Evolutionary conservation across 2,888 invertebrate species (phyloP).

Genomic region (Pollenia griseotomentosa): DNA sequence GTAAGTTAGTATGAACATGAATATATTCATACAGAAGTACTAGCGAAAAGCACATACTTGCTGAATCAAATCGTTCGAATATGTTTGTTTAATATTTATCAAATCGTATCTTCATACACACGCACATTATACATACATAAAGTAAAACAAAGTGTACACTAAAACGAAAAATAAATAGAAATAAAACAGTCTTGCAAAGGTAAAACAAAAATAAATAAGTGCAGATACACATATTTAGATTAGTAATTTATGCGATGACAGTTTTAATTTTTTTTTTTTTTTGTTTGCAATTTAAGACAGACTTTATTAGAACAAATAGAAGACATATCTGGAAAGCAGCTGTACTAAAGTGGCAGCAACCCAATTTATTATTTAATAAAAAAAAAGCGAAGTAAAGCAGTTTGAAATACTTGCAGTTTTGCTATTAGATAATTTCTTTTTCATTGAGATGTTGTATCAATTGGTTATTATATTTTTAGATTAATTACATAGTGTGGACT

Average conservation of each 20-base stretch:
- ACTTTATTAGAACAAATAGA: conserved; percentile 58
- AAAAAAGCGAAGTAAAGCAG: conserved; percentile 33
- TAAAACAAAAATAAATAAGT: conserved; percentile 31
- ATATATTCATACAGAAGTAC: conserved; percentile 3
- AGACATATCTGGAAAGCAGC: conserved; percentile 29
- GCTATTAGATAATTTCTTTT: conserved; percentile 66
- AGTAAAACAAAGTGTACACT: conserved; percentile 31
- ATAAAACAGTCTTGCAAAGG: conserved; percentile 55
- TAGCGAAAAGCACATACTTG: conserved; percentile 48
- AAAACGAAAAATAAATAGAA: conserved; percentile 36
- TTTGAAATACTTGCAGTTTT: conserved; percentile 31
- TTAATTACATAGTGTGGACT: too few relatives aligned
- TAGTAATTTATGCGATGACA: conserved; percentile 70
- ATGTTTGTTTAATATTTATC: conserved; percentile 54
- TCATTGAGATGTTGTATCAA: conserved; percentile 64
- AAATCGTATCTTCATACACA: neutral
- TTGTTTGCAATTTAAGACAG: conserved; percentile 61
- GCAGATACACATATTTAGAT: conserved; percentile 51
- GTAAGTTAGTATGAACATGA: neutral
- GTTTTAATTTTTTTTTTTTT: conserved; percentile 64
- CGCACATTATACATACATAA: neutral
- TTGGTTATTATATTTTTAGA: conserved; percentile 7
- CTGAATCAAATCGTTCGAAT: conserved; percentile 41
- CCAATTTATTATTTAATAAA: conserved; percentile 37
- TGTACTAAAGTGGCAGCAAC: conserved; percentile 34